phyloP scores from a whole-genome alignment of 2,888 invertebrate species.

The Oscheius sp. region DNA sequence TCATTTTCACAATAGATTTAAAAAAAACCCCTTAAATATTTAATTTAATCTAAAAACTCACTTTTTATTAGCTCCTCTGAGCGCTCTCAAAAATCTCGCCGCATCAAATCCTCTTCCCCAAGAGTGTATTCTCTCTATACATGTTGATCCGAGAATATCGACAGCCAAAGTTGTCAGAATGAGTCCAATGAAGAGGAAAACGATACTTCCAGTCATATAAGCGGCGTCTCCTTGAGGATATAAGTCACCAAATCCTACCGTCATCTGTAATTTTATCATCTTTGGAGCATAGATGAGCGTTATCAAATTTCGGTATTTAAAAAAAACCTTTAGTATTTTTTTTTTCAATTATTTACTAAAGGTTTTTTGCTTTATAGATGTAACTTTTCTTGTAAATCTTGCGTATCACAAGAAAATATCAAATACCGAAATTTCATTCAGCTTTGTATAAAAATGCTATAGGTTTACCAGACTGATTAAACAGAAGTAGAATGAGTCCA shows the following conservation, averaged over 20 bases:
- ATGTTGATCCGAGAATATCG: slow-evolving; percentile 60
- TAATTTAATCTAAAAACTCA: background rate
- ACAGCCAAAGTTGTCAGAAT: slow-evolving; percentile 54
- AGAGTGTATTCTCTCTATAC: slow-evolving; percentile 59
- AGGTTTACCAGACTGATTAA: slow-evolving; percentile 63
- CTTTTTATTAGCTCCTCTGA: slow-evolving; percentile 32
- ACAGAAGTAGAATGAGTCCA: slow-evolving; percentile 68
- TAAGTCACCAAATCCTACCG: slow-evolving; percentile 69
- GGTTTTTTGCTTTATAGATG: too few species aligned
- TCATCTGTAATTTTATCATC: slow-evolving; percentile 61
- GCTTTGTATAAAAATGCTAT: background rate
- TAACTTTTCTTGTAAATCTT: too few species aligned
- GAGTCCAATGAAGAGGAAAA: slow-evolving; percentile 67
- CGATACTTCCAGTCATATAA: slow-evolving; percentile 62
- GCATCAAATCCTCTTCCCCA: slow-evolving; percentile 56
- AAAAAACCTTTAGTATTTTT: slow-evolving; percentile 1
- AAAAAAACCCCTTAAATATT: too few species aligned
- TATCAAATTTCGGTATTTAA: too few species aligned
- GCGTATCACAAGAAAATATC: too few species aligned
- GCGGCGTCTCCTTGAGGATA: slow-evolving; percentile 53
- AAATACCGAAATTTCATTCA: too few species aligned
- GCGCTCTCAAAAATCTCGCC: slow-evolving; percentile 40
- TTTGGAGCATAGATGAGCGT: too few species aligned
- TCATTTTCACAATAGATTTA: too few species aligned
- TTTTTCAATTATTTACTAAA: too few species aligned